Evolutionary conservation across 92 coral and sea anemone species (phyloP).

Genomic region (Porites lobata): DNA sequence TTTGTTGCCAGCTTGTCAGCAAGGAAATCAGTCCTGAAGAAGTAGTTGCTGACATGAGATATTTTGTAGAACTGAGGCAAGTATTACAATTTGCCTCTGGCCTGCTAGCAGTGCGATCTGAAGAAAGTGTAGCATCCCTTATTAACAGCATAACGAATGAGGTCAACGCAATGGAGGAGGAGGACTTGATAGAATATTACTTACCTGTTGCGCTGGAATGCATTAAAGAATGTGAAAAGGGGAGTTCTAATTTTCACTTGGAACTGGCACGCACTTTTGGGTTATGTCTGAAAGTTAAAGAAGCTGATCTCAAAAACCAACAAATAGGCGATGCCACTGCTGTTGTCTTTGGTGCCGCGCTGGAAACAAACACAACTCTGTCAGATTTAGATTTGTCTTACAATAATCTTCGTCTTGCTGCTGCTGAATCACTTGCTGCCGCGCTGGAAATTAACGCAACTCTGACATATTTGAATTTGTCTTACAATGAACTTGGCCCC

Average conservation of each 20-base stretch:
- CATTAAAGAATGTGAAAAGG: conserved; percentile 5
- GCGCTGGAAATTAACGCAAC: neutral
- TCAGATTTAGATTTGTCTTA: neutral
- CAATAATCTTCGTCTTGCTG: conserved; percentile 1
- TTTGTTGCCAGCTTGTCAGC: conserved; percentile 19
- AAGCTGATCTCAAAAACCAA: no score
- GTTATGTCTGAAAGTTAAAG: neutral
- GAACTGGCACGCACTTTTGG: neutral
- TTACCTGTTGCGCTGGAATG: neutral
- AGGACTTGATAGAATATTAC: neutral
- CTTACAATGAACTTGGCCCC: neutral
- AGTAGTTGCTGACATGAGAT: neutral
- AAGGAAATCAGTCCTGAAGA: neutral
- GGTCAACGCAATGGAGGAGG: neutral
- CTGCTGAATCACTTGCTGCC: neutral
- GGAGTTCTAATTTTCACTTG: neutral
- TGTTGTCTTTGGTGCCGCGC: neutral
- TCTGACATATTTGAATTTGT: neutral
- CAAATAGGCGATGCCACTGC: no score
- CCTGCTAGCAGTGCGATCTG: neutral
- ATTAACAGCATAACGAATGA: neutral
- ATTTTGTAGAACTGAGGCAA: neutral
- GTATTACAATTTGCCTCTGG: neutral
- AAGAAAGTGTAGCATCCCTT: neutral
- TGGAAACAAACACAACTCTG: neutral